These are phyloP conservation scores for Alsophila aescularia DNA, from an alignment of 2,888 invertebrate genomes.

Conservation along the genomic window DNA sequence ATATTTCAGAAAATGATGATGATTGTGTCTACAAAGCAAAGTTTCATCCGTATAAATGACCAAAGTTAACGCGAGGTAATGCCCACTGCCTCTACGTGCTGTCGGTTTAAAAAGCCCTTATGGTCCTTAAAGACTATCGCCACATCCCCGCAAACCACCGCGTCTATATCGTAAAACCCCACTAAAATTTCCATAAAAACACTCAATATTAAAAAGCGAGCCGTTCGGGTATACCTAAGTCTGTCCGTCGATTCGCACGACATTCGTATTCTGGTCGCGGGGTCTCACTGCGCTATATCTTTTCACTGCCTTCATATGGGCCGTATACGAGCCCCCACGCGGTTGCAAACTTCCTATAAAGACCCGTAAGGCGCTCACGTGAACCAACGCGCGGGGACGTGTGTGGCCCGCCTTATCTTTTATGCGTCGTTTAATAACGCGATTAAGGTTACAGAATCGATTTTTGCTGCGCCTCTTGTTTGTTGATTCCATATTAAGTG, in stretches of 20 bases:
- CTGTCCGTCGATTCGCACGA: constrained; percentile 59
- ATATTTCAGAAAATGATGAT: too few species aligned
- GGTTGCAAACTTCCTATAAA: constrained; percentile 74
- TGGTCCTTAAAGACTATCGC: constrained; percentile 48
- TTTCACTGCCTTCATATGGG: constrained; percentile 74
- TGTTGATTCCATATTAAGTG: constrained; percentile 52
- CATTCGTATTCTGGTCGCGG: constrained; percentile 74
- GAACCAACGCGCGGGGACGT: constrained; percentile 46
- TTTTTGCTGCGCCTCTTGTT: constrained; percentile 51
- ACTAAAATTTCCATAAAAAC: constrained; percentile 64
- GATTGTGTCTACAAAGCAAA: constrained; percentile 17
- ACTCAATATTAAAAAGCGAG: constrained; percentile 72
- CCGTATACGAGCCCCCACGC: constrained; percentile 49
- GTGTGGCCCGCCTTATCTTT: constrained; percentile 59
- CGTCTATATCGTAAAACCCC: constrained; percentile 54
- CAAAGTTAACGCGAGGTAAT: constrained; percentile 30
- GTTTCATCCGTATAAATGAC: constrained; percentile 34
- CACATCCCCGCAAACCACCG: constrained; percentile 49
- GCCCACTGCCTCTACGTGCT: constrained; percentile 33
- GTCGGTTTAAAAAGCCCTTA: constrained; percentile 35
- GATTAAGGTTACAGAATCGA: constrained; percentile 58
- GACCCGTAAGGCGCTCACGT: constrained; percentile 59
- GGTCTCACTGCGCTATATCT: constrained; percentile 66
- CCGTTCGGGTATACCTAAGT: constrained; percentile 57
- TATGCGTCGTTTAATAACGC: constrained; percentile 58